Conservation (phyloP, 2,113 vertebrate species). For the Lota lota region DNA sequence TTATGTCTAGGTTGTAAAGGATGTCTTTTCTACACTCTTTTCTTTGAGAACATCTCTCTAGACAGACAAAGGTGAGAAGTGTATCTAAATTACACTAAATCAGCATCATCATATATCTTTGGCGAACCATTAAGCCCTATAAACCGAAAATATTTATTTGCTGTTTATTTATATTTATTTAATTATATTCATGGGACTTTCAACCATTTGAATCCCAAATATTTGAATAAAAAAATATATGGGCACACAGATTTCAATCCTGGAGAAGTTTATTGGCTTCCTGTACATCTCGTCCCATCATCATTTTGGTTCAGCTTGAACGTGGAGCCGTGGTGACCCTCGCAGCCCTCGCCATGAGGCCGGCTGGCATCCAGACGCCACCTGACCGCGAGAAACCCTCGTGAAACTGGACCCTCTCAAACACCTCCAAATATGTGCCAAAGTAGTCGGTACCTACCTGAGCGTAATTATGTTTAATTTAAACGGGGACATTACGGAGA, state of each 20-base stretch:
- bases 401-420: constrained; percentile 25
- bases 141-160: background rate
- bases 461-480: constrained; percentile 54
- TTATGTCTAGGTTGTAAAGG: background rate
- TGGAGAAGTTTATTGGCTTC: no score
- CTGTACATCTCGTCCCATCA: background rate
- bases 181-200: background rate
- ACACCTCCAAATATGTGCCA: constrained; percentile 27
- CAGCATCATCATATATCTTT: background rate
- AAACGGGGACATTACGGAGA: constrained; percentile 8
- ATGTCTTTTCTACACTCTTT: background rate
- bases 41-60: background rate
- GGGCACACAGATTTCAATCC: background rate
- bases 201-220: no score
- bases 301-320: constrained; percentile 10
- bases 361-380: constrained; percentile 12
- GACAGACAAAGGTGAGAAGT: no score
- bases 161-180: background rate
- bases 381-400: constrained; percentile 24
- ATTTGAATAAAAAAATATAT: background rate
- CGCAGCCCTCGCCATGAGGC: constrained; percentile 2
- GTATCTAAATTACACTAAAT: no score
- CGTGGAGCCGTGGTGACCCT: constrained; percentile 7
- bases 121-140: background rate
- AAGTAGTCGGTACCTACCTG: constrained; percentile 35